Evolutionary conservation across 1,140 invertebrate genomes (phyloP).

Genomic region (Eupristina koningsbergeri): DNA sequence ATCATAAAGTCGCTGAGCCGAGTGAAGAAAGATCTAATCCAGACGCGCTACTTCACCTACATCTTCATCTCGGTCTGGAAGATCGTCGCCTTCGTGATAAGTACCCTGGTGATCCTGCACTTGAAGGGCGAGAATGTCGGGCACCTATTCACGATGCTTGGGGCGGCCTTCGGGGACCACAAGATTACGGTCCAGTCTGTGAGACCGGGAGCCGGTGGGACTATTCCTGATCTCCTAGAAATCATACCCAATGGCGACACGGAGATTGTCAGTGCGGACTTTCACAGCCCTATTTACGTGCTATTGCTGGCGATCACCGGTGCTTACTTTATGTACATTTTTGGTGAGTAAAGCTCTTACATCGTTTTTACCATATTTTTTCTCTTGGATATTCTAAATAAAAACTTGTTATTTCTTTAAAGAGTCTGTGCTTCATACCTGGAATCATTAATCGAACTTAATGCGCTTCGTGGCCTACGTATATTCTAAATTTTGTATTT

Average conservation of each 20-base stretch:
- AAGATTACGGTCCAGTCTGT: slow-evolving; percentile 86
- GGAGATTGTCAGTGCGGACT: slow-evolving; percentile 78
- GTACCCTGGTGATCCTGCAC: slow-evolving; percentile 81
- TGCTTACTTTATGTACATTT: slow-evolving; percentile 91
- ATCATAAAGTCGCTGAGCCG: slow-evolving; percentile 85
- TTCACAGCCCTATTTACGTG: slow-evolving; percentile 84
- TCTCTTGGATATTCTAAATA: no score
- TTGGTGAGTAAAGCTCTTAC: slow-evolving; percentile 75
- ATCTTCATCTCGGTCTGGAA: slow-evolving; percentile 93
- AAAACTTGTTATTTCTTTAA: no score
- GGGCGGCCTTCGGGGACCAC: slow-evolving; percentile 83
- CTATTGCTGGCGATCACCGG: slow-evolving; percentile 87
- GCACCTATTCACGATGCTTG: slow-evolving; percentile 85
- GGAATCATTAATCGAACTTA: no score
- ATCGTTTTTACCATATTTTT: neutral
- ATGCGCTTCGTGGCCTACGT: no score
- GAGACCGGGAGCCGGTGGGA: slow-evolving; percentile 67
- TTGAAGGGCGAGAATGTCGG: slow-evolving; percentile 83
- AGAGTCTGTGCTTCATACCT: no score
- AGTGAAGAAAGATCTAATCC: slow-evolving; percentile 85
- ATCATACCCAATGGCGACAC: slow-evolving; percentile 82
- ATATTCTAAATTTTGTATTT: no score
- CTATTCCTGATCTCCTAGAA: slow-evolving; percentile 83
- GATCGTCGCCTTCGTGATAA: slow-evolving; percentile 84
- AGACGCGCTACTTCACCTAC: slow-evolving; percentile 90